Evolutionary conservation across 2,113 vertebrate genomes (phyloP).

Genomic region (Platichthys stellatus): DNA sequence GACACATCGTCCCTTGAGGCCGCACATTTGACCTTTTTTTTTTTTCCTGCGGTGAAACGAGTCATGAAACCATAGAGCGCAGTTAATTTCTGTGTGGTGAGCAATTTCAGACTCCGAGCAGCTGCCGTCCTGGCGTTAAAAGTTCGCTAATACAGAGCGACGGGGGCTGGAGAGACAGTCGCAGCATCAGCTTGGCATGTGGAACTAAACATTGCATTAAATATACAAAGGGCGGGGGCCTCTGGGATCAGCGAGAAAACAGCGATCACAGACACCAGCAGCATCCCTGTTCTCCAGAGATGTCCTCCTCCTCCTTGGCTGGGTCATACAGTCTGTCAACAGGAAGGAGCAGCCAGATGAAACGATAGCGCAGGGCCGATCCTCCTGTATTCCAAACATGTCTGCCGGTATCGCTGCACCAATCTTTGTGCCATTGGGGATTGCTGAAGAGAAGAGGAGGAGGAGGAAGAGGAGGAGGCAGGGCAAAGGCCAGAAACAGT

Average conservation of each 20-base stretch:
- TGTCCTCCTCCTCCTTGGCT: neutral
- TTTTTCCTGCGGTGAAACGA: conserved; percentile 11
- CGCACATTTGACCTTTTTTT: conserved; percentile 34
- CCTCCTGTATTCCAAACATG: conserved; percentile 56
- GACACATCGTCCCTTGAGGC: conserved; percentile 20
- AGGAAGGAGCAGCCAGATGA: conserved; percentile 60
- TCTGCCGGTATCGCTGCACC: conserved; percentile 18
- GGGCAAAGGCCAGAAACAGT: neutral
- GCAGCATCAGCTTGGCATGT: conserved; percentile 21
- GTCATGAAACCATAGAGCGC: conserved; percentile 46
- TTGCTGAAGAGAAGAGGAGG: neutral
- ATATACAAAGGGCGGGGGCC: neutral
- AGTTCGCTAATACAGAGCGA: conserved; percentile 37
- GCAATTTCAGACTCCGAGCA: neutral
- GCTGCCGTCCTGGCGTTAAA: neutral
- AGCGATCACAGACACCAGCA: conserved; percentile 13
- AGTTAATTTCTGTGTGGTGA: conserved; percentile 43
- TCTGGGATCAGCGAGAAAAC: neutral
- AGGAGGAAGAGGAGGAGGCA: neutral
- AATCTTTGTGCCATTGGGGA: conserved; percentile 37
- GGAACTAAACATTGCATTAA: conserved; percentile 11
- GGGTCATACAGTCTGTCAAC: conserved; percentile 29
- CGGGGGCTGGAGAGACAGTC: conserved; percentile 48
- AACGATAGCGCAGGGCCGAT: conserved; percentile 41
- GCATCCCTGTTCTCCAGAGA: conserved; percentile 32